Evolutionary conservation across 2,888 invertebrate species (phyloP).

Genomic region (Agonopterix alstromeriana): DNA sequence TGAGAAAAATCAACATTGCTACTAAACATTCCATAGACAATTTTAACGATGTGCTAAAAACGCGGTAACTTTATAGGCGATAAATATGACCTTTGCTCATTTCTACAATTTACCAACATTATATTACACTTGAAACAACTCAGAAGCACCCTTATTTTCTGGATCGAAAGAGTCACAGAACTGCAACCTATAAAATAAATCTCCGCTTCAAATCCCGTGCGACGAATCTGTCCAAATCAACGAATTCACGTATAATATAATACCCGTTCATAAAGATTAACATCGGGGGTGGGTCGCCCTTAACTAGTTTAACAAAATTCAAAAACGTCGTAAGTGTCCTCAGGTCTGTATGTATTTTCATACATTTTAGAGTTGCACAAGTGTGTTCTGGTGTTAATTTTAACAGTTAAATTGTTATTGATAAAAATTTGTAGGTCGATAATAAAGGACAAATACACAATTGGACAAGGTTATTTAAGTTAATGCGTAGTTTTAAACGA

Average conservation of each 20-base stretch:
- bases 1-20: neutral
- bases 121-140: neutral
- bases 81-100: neutral
- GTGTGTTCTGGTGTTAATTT: slow-evolving; percentile 18
- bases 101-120: neutral
- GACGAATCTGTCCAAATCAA: slow-evolving; percentile 51
- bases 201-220: slow-evolving; percentile 32
- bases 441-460: slow-evolving; percentile 17
- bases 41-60: too few relatives aligned
- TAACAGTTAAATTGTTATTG: slow-evolving; percentile 27
- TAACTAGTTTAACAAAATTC: slow-evolving; percentile 14
- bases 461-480: slow-evolving; percentile 28
- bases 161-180: slow-evolving; percentile 1
- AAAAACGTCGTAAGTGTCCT: slow-evolving; percentile 23
- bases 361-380: neutral
- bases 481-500: slow-evolving; percentile 18
- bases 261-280: slow-evolving; percentile 67
- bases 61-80: too few relatives aligned
- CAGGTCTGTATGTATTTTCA: neutral
- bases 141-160: neutral
- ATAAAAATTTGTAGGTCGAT: slow-evolving; percentile 24
- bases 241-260: slow-evolving; percentile 44
- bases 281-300: slow-evolving; percentile 38
- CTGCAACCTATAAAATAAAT: slow-evolving; percentile 24
- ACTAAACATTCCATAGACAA: too few relatives aligned